Conservation (phyloP, 1,140 invertebrate genomes). For the Cardiocondyla obscurior region DNA sequence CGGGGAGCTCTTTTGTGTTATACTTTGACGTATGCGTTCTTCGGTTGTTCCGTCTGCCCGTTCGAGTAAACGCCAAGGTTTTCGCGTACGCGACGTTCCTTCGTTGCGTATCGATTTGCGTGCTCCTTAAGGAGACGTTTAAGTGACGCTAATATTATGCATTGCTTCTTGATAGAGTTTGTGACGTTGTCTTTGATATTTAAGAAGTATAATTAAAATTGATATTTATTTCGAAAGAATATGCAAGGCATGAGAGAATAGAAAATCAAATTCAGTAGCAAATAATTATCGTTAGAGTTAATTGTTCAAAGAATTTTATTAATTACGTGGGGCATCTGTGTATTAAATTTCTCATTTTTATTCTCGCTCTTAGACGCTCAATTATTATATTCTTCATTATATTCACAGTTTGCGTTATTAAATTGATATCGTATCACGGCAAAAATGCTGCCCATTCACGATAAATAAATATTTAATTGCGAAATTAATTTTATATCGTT, state of each 20-base stretch:
- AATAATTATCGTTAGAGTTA: background rate
- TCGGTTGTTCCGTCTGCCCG: background rate
- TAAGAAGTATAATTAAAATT: background rate
- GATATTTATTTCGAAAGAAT: background rate
- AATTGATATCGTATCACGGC: background rate
- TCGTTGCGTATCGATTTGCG: conserved; percentile 3
- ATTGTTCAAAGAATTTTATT: background rate
- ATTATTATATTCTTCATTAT: background rate
- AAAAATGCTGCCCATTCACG: background rate
- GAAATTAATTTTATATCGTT: background rate
- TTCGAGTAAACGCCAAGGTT: background rate
- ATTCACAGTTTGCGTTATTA: background rate
- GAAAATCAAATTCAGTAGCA: background rate
- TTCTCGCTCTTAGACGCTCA: background rate
- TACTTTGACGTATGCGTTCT: background rate
- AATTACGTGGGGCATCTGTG: background rate
- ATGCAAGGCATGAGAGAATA: background rate
- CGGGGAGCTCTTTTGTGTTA: conserved; percentile 6
- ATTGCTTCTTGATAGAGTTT: background rate
- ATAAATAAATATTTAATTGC: background rate
- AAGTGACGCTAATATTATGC: conserved; percentile 11
- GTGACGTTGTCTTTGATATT: background rate
- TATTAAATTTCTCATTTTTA: background rate
- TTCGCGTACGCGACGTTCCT: background rate
- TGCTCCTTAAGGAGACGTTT: conserved; percentile 3